Evolutionary conservation across 2,888 invertebrate species (phyloP), one percentile per base, ranked within the genome.

Genomic region (Dione vanillae): DNA sequence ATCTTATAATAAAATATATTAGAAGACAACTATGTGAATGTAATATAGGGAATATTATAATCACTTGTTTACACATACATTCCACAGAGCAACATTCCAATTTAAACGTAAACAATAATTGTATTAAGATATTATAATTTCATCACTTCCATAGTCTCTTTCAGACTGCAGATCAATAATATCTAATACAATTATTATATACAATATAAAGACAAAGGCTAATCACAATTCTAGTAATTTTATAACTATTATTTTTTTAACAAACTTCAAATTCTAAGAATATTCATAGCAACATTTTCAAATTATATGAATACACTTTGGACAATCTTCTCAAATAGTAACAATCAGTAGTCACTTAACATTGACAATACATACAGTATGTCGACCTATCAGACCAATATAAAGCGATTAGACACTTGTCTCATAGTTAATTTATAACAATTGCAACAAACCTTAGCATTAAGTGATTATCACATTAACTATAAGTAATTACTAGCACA

Each of bases 371-470:
- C 52, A 61, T 27, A 43, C 20, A 52, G 54, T 51, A 58, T 72
- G 70, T 70, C 70, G 68, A 62, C 41, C 62, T 47, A 64, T 72
- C 72, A 72, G 70, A 68, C 70, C 65, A 58, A 66, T 74, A 69
- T 59, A 61, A 76, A 75, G 73, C 75, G 65, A 51, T 75, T 69
- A 74, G 77, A 77, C 77, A 78, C 75, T 78, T 73, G 76, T 76
- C 75, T 79, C 74, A 72, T 65, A 66, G 76, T 77, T 76, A 79
- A 78, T 77, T 76, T 74, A 79, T 83, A 82, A 78, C 79, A 80
- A 83, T 80, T 85, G 85, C 87, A 91, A 90, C 89, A 89, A 87
- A 85, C 83, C 86, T 87, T 89, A 88, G 81, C 79, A 79, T 79
- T 78, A 82, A 82, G 84, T 86, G 87, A 86, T 88, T 87, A 87